Conservation (phyloP, 2,113 vertebrate genomes). For the Protobothrops flavoviridis region DNA sequence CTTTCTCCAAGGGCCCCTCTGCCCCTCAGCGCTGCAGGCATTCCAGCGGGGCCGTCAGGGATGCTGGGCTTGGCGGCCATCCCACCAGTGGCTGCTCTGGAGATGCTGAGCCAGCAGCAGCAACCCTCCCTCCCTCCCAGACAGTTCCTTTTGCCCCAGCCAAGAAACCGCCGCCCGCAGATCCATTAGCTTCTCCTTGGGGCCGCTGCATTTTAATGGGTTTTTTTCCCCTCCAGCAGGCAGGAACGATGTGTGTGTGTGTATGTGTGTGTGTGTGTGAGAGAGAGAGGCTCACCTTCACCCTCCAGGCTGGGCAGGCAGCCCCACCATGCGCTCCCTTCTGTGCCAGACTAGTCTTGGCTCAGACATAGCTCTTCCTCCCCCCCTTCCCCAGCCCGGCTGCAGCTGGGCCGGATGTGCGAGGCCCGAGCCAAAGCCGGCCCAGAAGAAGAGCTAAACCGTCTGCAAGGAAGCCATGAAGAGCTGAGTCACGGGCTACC, state of each 20-base stretch:
- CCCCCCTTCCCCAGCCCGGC: conserved; percentile 32
- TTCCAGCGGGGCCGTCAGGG: not conserved
- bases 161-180: not conserved
- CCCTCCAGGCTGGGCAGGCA: too few species aligned
- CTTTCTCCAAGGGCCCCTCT: not conserved
- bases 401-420: not conserved
- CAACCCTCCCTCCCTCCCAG: not conserved
- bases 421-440: not conserved
- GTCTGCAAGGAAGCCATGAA: not conserved
- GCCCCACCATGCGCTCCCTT: not conserved
- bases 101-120: not conserved
- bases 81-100: not conserved
- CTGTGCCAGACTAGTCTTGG: conserved; percentile 34
- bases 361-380: not conserved
- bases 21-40: not conserved
- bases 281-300: not conserved
- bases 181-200: not conserved
- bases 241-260: too few species aligned
- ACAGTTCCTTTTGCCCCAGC: not conserved
- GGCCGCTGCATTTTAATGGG: not conserved
- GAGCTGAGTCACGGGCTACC: not conserved
- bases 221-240: not conserved
- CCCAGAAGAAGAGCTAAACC: not conserved
- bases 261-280: too few species aligned
- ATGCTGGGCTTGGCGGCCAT: not conserved